phyloP scores from a whole-genome alignment of 1,140 invertebrate species.

The Drosophila subobscura region DNA sequence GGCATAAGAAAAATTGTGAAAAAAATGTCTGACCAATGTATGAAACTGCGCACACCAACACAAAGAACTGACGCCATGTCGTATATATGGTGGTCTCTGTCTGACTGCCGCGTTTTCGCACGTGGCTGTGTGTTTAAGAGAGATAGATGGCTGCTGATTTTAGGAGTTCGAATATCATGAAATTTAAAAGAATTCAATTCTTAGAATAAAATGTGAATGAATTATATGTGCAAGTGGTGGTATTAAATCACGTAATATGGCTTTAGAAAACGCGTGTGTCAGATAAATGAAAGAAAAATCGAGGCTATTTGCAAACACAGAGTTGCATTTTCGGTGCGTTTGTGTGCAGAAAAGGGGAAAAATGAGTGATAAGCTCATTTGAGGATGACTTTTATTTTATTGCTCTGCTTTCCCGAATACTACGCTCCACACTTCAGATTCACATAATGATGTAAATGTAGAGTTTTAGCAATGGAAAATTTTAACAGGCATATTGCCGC shows the following conservation, averaged over 20 bases:
- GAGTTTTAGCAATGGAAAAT: background rate
- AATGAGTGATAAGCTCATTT: conserved; percentile 32
- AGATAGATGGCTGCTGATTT: conserved; percentile 37
- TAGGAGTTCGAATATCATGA: conserved; percentile 38
- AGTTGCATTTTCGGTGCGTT: conserved; percentile 40
- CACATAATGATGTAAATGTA: background rate
- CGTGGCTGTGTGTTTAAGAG: conserved; percentile 20
- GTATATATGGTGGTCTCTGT: conserved; percentile 51
- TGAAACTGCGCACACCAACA: conserved; percentile 25
- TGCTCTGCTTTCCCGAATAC: conserved; percentile 11
- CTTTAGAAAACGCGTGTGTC: conserved; percentile 11
- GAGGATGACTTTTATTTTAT: conserved; percentile 29
- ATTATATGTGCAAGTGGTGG: conserved; percentile 6
- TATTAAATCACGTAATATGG: no score
- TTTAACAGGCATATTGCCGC: conserved; percentile 10
- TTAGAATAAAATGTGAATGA: conserved; percentile 26
- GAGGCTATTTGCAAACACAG: conserved; percentile 45
- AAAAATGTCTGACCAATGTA: conserved; percentile 50
- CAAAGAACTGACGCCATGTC: conserved; percentile 55
- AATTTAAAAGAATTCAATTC: conserved; percentile 21
- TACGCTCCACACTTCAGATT: conserved; percentile 7
- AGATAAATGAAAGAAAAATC: conserved; percentile 27
- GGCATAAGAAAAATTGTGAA: conserved; percentile 53
- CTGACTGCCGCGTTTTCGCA: conserved; percentile 23
- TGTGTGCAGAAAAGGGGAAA: conserved; percentile 11